A percentile compares a stretch with the other conserved stretches of the same genome.
Conservation (phyloP, 1,140 invertebrate genomes). For the Charaxes varanes region DNA sequence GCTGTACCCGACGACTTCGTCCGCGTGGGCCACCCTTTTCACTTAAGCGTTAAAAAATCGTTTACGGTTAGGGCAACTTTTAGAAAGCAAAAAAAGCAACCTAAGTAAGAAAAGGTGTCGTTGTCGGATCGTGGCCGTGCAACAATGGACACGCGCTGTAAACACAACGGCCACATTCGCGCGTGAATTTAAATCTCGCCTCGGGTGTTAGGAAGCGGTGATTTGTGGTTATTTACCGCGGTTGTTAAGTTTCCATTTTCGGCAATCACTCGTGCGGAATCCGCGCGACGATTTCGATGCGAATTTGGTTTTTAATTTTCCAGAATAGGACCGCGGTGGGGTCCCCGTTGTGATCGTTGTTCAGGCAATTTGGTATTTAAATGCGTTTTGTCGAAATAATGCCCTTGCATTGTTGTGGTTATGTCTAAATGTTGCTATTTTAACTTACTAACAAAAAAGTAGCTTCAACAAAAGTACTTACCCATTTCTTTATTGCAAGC, state of each 20-base stretch:
- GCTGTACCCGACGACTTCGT: too few species aligned
- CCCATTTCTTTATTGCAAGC: too few species aligned
- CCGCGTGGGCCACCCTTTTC: too few species aligned
- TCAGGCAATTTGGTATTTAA: constrained; percentile 26
- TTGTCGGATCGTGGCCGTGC: too few species aligned
- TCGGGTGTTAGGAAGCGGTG: constrained; percentile 59
- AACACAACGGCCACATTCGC: constrained; percentile 45
- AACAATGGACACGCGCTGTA: constrained; percentile 30
- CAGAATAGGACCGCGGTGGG: constrained; percentile 39
- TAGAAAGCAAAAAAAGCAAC: too few species aligned
- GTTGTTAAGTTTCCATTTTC: constrained; percentile 66
- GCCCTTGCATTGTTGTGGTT: constrained; percentile 3
- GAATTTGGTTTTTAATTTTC: constrained; percentile 66
- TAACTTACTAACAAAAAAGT: too few species aligned
- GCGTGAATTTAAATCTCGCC: constrained; percentile 67
- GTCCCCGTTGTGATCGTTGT: constrained; percentile 20
- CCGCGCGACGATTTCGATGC: constrained; percentile 54
- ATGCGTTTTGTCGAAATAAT: constrained; percentile 25
- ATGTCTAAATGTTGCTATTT: constrained; percentile 10
- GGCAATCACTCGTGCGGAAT: constrained; percentile 50
- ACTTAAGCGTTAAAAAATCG: too few species aligned
- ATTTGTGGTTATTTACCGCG: constrained; percentile 72
- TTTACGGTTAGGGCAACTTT: too few species aligned
- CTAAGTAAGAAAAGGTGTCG: too few species aligned
- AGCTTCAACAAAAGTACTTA: too few species aligned